Conservation (phyloP, 1,140 invertebrate species). For the Cydia strobilella region DNA sequence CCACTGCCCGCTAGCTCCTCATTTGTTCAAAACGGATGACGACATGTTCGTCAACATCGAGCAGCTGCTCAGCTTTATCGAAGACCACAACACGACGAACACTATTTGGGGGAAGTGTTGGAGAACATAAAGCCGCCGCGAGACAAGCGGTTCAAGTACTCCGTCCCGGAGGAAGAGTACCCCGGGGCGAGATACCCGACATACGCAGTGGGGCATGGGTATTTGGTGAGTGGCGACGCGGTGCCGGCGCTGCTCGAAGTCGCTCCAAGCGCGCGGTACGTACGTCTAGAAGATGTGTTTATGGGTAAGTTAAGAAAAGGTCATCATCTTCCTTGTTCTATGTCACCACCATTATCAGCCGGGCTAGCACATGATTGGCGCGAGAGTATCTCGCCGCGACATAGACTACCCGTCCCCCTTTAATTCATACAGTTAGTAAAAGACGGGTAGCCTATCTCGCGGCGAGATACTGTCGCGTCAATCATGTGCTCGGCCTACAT, state of each 20-base stretch:
- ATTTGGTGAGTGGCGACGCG: slow-evolving; percentile 87
- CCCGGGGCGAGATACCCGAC: slow-evolving; percentile 83
- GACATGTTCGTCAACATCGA: slow-evolving; percentile 96
- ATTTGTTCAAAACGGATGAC: slow-evolving; percentile 93
- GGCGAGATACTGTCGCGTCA: too few relatives aligned
- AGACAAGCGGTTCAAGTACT: slow-evolving; percentile 92
- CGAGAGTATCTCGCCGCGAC: too few relatives aligned
- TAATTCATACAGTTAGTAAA: too few relatives aligned
- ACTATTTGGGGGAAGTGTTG: slow-evolving; percentile 89
- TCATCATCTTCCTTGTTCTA: too few relatives aligned
- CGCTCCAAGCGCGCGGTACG: slow-evolving; percentile 86
- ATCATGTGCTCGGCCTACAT: too few relatives aligned
- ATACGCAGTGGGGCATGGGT: slow-evolving; percentile 93
- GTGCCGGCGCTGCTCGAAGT: slow-evolving; percentile 85
- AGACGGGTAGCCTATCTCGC: too few relatives aligned
- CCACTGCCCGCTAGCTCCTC: slow-evolving; percentile 87
- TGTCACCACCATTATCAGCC: too few relatives aligned
- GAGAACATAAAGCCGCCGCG: slow-evolving; percentile 92
- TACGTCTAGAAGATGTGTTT: slow-evolving; percentile 92
- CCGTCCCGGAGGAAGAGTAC: slow-evolving; percentile 88
- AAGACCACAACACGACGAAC: slow-evolving; percentile 84
- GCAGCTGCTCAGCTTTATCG: slow-evolving; percentile 85
- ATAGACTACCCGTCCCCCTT: too few relatives aligned
- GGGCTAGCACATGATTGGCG: too few relatives aligned
- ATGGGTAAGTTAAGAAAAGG: too few relatives aligned